Evolutionary conservation across 2,113 vertebrate species (phyloP), one percentile per base, ranked within the genome.

Genomic region (Cyprinodon tularosa): DNA sequence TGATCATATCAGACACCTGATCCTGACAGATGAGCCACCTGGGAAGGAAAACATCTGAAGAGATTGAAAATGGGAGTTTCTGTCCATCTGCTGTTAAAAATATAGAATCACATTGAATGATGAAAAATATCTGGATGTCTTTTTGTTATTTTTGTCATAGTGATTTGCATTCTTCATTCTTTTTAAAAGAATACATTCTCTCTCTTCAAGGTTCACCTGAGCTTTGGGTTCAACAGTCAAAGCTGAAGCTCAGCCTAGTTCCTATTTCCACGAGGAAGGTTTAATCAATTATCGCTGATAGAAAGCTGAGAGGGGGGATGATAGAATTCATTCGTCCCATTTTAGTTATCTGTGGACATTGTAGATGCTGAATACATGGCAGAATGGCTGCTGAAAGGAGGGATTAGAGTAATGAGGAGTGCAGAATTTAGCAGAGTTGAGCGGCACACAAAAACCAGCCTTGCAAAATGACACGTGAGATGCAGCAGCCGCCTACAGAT

Each of bases 11-110:
- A 60, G 84, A 80, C 90, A 91, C 50, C 36, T 15, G 66, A 90
- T 84, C 85, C 68, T 89, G 88, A 90, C 84, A 91, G 77, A 48
- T 79, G 87, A 91, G 83, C 81, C 80, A 90, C 80, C 84, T 90
- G 88, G 81, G 89, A 93, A 90, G 80, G 62, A 20, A 77, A 60
- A 42, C 83, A 57, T 57, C 50, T 57, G 82, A 81, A 74, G 76
- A 89, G 81, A 37, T 77, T 48, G 71, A 80, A 45, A 74, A 73
- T 84, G 80, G 77, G 76, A 37, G 60, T 88, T 80, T 69, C 29
- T 50, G 20, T 72, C 53, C 53, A 11, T 38, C 69, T 85, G 71
- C 86, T 86, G 85, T 84, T 39, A 50, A 68, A 59, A 4, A 40
- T 37, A 68, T 71, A 72, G 81, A 84, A 71, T 63, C 57, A 42